Evolutionary conservation across 2,888 invertebrate species (phyloP).

Genomic region (Anagyrus pseudococci): DNA sequence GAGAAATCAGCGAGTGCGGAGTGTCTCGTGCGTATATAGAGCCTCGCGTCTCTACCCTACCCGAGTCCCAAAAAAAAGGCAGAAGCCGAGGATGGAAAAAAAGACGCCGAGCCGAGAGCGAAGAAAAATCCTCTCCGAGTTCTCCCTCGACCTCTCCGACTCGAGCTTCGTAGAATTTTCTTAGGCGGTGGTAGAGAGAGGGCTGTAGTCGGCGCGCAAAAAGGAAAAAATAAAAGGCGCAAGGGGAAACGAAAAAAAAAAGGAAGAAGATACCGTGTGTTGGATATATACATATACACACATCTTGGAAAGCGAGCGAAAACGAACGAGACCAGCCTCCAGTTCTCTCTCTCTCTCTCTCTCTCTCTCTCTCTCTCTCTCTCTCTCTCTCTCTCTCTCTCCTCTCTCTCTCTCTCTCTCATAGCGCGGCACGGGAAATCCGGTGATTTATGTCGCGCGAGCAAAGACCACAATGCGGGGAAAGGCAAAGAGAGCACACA

Average conservation of each 20-base stretch:
- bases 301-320: slow-evolving; percentile 16
- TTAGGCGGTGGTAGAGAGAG: slow-evolving; percentile 10
- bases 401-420: not conserved
- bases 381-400: not conserved
- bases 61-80: slow-evolving; percentile 10
- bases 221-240: not conserved
- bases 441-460: slow-evolving; percentile 38
- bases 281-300: not conserved
- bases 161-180: slow-evolving; percentile 22
- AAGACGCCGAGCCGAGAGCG: not conserved
- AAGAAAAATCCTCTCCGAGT: no score
- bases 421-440: slow-evolving; percentile 32
- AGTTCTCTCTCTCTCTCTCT: not conserved
- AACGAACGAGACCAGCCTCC: slow-evolving; percentile 2
- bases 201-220: not conserved
- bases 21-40: no score
- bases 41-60: not conserved
- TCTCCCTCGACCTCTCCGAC: slow-evolving; percentile 27
- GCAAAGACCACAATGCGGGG: slow-evolving; percentile 23
- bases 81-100: slow-evolving; percentile 1
- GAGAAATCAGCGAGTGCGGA: slow-evolving; percentile 13
- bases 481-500: slow-evolving; percentile 31
- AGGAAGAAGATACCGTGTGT: not conserved
- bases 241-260: not conserved
- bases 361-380: not conserved